Conservation (phyloP, 1,140 invertebrate genomes). For the Bombus confusus region DNA sequence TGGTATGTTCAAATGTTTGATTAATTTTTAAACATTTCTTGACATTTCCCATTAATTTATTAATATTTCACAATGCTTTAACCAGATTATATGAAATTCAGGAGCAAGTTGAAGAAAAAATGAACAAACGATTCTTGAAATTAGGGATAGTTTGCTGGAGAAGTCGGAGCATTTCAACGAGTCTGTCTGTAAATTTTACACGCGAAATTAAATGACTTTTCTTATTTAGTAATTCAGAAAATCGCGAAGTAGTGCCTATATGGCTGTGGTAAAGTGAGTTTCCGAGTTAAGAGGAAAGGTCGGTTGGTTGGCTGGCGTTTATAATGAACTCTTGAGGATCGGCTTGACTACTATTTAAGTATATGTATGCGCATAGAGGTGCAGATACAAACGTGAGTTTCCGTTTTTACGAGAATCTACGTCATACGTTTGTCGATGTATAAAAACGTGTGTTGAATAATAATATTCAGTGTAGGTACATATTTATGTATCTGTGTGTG, state of each 20-base stretch:
- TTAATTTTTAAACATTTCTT: too few relatives aligned
- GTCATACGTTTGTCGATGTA: neutral
- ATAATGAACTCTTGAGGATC: slow-evolving; percentile 56
- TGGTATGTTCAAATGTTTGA: too few relatives aligned
- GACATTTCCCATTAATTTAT: too few relatives aligned
- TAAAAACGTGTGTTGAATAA: neutral
- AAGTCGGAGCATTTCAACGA: neutral
- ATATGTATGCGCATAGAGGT: slow-evolving; percentile 1
- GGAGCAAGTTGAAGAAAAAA: too few relatives aligned
- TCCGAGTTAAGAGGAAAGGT: slow-evolving; percentile 23
- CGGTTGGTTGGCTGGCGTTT: slow-evolving; percentile 39
- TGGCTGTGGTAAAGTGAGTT: slow-evolving; percentile 20
- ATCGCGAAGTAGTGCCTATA: slow-evolving; percentile 25
- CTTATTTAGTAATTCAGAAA: slow-evolving; percentile 37
- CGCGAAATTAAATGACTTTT: slow-evolving; percentile 51
- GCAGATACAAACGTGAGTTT: neutral
- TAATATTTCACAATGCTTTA: too few relatives aligned
- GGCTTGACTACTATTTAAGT: slow-evolving; percentile 31
- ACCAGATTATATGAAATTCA: too few relatives aligned
- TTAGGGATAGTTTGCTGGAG: neutral
- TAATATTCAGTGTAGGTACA: too few relatives aligned
- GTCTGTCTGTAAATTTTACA: too few relatives aligned
- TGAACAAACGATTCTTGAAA: neutral
- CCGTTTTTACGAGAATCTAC: neutral
- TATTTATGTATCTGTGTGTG: too few relatives aligned